Base-by-base conservation (phyloP, 2,113 vertebrate genomes). In the Oreochromis aureus region DNA sequence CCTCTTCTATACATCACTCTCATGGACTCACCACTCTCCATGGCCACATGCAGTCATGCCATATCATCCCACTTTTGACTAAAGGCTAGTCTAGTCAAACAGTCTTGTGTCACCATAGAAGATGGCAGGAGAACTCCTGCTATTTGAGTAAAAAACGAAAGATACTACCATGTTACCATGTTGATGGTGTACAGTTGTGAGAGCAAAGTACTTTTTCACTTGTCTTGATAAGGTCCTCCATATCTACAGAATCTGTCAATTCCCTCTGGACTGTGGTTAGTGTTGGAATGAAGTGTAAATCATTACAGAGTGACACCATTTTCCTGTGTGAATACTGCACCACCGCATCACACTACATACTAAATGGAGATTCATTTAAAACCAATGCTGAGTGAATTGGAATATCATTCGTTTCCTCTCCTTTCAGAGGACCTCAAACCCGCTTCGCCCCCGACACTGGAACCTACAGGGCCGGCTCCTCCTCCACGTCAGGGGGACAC, bases 391-490 rank as follows among this genome's bases (percentile, higher is more conserved):
- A 83, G 41, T 59, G n/a, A 87, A 66, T 82, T 27, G 53, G 8
- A 86, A 41, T 56, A 69, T 19, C 16, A 53, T 86, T 82, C 76
- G 58, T 94, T 82, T 76, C 10, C 36, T 92, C 93, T 78, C 95
- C 89, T 96, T 96, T 76, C 94, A 99, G 98, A 98, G 91, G 98
- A 98, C 93, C 94, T 96, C 89, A 99, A 97, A 94, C 96, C 96
- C 87, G 96, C 96, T 0, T 97, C 97, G 1, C 98, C 98, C 83
- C 98, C 98, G 6, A 99, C 97, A 83, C 96, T 99, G 93, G 98
- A 99, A 91, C 98, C 97, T 46, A 98, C 98, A 1, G 97, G 98
- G 89, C 97, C 97, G 0, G 96, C 97, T 15, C 98, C 97, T 53
- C 97, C 97, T 79, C 95, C 98, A 32, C 97, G 97, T 2, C 97